Percentiles rank a stretch among this genome's conserved stretches.
These are phyloP conservation scores for Ia io DNA, from an alignment of 2,113 vertebrate species.

Conservation along the genomic window DNA sequence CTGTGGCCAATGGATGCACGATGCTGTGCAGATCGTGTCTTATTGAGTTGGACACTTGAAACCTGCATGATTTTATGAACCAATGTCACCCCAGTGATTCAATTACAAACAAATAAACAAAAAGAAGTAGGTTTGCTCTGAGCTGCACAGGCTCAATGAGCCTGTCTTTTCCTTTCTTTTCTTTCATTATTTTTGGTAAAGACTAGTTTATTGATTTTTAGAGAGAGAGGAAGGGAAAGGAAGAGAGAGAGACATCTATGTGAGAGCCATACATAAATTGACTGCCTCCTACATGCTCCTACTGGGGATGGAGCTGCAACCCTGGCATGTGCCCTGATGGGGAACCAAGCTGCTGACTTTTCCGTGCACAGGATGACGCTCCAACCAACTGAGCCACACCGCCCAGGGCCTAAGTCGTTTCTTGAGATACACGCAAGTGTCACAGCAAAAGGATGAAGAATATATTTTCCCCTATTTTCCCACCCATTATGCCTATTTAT, in stretches of 20 bases:
- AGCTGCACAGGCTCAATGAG: background rate
- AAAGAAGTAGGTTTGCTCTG: background rate
- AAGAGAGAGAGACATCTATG: background rate
- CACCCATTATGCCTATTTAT: background rate
- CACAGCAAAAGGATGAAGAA: background rate
- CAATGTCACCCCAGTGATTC: background rate
- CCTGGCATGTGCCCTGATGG: background rate
- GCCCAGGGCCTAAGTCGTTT: background rate
- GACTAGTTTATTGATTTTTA: background rate
- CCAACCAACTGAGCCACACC: background rate
- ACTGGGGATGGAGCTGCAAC: background rate
- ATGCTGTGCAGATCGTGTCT: background rate
- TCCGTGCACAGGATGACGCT: background rate
- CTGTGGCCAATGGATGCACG: background rate
- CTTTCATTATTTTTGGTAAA: background rate
- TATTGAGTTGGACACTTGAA: background rate
- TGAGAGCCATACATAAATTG: background rate
- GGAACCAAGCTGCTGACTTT: background rate
- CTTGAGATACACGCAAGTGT: background rate
- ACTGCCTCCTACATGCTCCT: background rate
- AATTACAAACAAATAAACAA: background rate
- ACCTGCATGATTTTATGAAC: background rate
- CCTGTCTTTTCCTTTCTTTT: background rate
- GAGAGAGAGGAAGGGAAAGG: background rate
- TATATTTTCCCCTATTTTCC: background rate